Evolutionary conservation across 2,797 vertebrate species (phyloP), one percentile per base, ranked within the genome.

Genomic region (Coilia nasus): DNA sequence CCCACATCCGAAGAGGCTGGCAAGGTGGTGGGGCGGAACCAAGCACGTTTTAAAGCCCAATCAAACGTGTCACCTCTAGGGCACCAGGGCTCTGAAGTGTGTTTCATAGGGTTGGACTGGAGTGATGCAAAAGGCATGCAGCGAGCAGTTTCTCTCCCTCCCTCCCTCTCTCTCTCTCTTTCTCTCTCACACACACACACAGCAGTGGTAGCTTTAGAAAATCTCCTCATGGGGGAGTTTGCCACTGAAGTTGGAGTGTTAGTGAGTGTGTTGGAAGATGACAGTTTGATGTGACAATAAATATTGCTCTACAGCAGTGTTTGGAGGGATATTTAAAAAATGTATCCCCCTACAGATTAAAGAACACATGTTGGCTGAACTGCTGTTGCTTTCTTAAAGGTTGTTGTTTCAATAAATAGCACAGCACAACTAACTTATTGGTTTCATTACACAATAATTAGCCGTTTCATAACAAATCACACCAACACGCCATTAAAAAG

Each of bases 21-120:
- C 19, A 56, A 82, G 80, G 75, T 19, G 9, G 54, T 47, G 71
- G 46, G 64, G 62, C 31, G 71, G 82, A 83, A 86, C 44, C 31
- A 7, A 15, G n/a, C 4, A 31, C 19, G 21, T 44, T 15, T 50
- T 41, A 12, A 50, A 57, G 23, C 71, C 83, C 83, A 78, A 84
- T 84, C 28, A 56, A 84, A 84, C 28, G 14, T 17, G 67, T 28
- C 57, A 19, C 82, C 25, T 60, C 41, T 31, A 15, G 15, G n/a
- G 19, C 12, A 9, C 11, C 17, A 28, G 59, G 41, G 50, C 83
- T 71, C 28, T 71, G 14, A 71, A 41, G 35, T 78, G 71, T 78
- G 71, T 44, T 71, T 71, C 44, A 17, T 44, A 44, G 35, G 6
- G 17, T 19, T 21, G 17, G 17, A 21, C 17, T 35, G 35, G 31